Evolutionary conservation across 2,797 vertebrate genomes (phyloP), one percentile per base, ranked within the genome.

Genomic region (Sebastes paucispinis): DNA sequence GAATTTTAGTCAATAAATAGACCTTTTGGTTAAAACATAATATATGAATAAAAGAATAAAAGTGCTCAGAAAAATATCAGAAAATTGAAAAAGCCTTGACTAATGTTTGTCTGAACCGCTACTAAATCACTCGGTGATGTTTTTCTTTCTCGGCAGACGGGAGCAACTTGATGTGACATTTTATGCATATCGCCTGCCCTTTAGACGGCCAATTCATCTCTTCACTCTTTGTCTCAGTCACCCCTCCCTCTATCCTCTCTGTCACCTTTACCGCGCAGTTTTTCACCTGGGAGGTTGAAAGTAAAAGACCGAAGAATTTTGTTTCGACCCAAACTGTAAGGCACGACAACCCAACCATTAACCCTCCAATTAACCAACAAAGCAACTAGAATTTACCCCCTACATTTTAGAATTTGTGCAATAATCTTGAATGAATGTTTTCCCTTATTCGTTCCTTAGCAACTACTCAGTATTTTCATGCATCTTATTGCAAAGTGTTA

Each of bases 101-200:
- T 22, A 66, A 66, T 58, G 8, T 73, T 77, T 62, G 39, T 71
- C 1, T 5, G 29, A 52, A 13, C 27, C 18, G 25, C 43, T 13
- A 24, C 55, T 11, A 7, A 39, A 31, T 70, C 43, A 47, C 20
- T 16, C 1, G 1, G 18, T 25, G 10, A 24, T 50, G 52, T n/a
- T 58, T 31, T 32, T 58, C 31, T 64, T 1, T 39, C 36, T 16
- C 5, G 3, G 47, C 50, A 43, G 50, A 83, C 24, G 52, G 76
- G 36, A 73, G 60, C 20, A 13, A 34, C 54, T 59, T 1, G 1
- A 34, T 60, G 39, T 64, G 69, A 72, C 77, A 77, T 72, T 78
- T 70, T 29, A 59, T 59, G 69, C 68, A 69, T 31, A 50, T 52
- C 3, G n/a, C 9, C 66, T 83, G 83, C 16, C 78, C 69, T 81